A percentile compares a stretch with the other conserved stretches of the same genome.
phyloP scores from a whole-genome alignment of 2,888 invertebrate species.

The Zhengitettix transpicula region DNA sequence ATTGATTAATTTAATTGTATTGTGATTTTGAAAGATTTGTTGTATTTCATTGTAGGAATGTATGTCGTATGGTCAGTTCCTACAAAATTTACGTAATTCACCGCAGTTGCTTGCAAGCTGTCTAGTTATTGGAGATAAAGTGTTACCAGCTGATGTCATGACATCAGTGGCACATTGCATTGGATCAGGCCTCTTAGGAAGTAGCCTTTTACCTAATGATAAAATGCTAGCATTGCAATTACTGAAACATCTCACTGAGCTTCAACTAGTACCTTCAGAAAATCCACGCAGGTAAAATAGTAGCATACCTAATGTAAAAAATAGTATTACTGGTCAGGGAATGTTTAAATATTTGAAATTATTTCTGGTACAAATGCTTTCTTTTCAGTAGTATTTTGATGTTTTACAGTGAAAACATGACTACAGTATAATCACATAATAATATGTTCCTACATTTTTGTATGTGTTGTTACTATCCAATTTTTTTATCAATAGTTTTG shows the following conservation, averaged over 20 bases:
- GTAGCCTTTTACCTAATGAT: slow-evolving; percentile 59
- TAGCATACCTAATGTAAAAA: too few species aligned
- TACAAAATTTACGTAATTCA: slow-evolving; percentile 47
- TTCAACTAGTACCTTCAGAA: slow-evolving; percentile 52
- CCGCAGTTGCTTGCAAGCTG: slow-evolving; percentile 54
- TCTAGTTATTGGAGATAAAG: slow-evolving; percentile 46
- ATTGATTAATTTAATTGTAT: too few species aligned
- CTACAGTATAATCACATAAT: too few species aligned
- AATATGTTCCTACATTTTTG: too few species aligned
- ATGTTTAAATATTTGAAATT: too few species aligned
- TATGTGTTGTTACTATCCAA: too few species aligned
- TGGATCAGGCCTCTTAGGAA: slow-evolving; percentile 52
- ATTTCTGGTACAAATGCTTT: too few species aligned
- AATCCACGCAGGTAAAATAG: slow-evolving; percentile 38
- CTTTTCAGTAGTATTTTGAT: too few species aligned
- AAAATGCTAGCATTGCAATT: slow-evolving; percentile 47
- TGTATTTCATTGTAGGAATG: slow-evolving; percentile 28
- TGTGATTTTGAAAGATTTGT: not conserved
- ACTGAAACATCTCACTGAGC: slow-evolving; percentile 46
- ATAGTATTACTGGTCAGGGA: too few species aligned
- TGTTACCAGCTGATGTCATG: slow-evolving; percentile 28
- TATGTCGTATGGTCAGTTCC: slow-evolving; percentile 47
- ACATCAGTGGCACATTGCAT: slow-evolving; percentile 35
- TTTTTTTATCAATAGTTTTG: too few species aligned
- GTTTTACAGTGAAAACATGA: too few species aligned